A percentile compares a stretch with the other conserved stretches of the same genome.
Conservation (phyloP, 2,797 vertebrate genomes). For the Peromyscus nudipes region DNA sequence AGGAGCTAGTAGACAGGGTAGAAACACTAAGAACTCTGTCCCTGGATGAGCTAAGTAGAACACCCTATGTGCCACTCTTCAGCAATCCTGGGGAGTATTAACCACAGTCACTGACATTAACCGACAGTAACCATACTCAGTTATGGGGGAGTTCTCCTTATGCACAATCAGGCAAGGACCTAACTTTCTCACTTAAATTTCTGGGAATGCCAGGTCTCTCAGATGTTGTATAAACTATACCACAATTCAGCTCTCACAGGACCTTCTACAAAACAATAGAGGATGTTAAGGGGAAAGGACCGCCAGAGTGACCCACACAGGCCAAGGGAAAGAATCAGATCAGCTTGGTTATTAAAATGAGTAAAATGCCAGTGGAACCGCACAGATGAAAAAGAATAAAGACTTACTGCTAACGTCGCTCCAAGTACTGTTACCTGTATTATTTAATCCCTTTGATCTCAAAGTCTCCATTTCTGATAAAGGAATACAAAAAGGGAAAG, state of each 20-base stretch:
- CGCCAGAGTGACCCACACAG: not conserved
- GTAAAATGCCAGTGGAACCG: not conserved
- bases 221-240: not conserved
- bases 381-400: not conserved
- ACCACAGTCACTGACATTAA: too few species aligned
- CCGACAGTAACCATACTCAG: not conserved
- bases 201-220: constrained; percentile 60
- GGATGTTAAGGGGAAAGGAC: not conserved
- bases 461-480: not conserved
- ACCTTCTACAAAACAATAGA: not conserved
- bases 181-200: constrained; percentile 16
- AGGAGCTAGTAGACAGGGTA: not conserved
- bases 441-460: not conserved
- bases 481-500: constrained; percentile 17
- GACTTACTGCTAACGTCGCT: not conserved
- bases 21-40: not conserved
- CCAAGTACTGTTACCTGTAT: not conserved
- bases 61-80: not conserved
- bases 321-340: not conserved
- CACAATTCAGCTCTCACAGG: not conserved
- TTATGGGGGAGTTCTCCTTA: not conserved
- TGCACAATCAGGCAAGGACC: not conserved
- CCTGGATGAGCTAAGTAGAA: not conserved
- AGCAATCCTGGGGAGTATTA: not conserved
- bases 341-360: not conserved